phyloP scores from a whole-genome alignment of 37 sponge, comb jelly and placozoan genomes.

The Haliclona indistincta region DNA sequence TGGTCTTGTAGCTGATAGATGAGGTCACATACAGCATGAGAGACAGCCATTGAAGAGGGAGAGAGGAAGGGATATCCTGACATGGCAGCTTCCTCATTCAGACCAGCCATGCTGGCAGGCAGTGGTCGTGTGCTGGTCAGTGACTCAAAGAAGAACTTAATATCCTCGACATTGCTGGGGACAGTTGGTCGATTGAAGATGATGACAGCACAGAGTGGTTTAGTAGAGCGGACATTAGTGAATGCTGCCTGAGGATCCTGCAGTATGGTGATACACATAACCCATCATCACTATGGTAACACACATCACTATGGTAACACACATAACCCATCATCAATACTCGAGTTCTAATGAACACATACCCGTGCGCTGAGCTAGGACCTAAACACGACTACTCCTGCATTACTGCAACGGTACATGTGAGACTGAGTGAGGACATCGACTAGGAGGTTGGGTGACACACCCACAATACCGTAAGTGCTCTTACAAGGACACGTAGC shows the following conservation, averaged over 20 bases:
- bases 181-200: slow-evolving; percentile 1
- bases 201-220: neutral
- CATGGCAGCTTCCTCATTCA: slow-evolving; percentile 10
- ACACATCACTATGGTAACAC: no score
- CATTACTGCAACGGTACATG: no score
- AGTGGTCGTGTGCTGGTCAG: slow-evolving; percentile 4
- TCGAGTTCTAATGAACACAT: no score
- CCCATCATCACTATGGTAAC: neutral
- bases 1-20: slow-evolving; percentile 54
- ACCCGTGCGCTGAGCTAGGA: no score
- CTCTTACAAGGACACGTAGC: no score
- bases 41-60: slow-evolving; percentile 23
- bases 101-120: neutral
- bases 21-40: slow-evolving; percentile 26
- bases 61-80: slow-evolving; percentile 56
- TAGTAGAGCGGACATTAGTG: neutral
- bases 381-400: no score
- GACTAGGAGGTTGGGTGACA: no score
- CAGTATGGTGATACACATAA: neutral
- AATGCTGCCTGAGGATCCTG: neutral
- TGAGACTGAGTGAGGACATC: no score
- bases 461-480: no score
- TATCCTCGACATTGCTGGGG: no score
- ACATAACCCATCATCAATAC: no score
- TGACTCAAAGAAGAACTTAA: no score